Evolutionary conservation across 2,888 invertebrate genomes (phyloP).

Genomic region (Oegoconia quadripuncta): DNA sequence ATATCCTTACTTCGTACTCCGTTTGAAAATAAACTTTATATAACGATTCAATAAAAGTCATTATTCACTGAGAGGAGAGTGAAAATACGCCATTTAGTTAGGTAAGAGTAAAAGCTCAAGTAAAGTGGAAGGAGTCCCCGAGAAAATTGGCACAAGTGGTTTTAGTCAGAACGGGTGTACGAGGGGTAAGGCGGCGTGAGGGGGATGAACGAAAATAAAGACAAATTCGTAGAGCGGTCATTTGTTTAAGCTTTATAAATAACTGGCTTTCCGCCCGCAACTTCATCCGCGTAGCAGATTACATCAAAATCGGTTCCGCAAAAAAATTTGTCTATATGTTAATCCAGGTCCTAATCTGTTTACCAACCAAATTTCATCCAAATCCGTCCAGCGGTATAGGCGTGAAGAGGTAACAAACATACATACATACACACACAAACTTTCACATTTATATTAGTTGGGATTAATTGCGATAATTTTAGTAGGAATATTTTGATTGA

Average conservation of each 20-base stretch:
- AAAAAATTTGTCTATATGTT: no score
- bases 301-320: no score
- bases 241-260: not conserved
- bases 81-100: conserved; percentile 48
- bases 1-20: conserved; percentile 17
- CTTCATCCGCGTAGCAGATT: no score
- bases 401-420: no score
- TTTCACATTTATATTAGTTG: no score
- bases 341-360: no score
- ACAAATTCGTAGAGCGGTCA: conserved; percentile 14
- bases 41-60: conserved; percentile 30
- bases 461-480: no score
- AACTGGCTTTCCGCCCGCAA: no score
- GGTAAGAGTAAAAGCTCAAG: conserved; percentile 57
- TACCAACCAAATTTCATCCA: no score
- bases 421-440: no score
- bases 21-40: conserved; percentile 43
- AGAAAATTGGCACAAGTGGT: conserved; percentile 80
- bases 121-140: conserved; percentile 74
- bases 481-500: no score
- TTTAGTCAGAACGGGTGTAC: conserved; percentile 62
- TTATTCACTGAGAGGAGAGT: conserved; percentile 35
- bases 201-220: conserved; percentile 36
- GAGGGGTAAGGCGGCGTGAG: conserved; percentile 41
- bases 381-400: no score